A percentile compares a stretch with the other conserved stretches of the same genome.
These are phyloP conservation scores for Microcebus ravelobensis DNA, from an alignment of 2,113 vertebrate species.

Conservation along the genomic window DNA sequence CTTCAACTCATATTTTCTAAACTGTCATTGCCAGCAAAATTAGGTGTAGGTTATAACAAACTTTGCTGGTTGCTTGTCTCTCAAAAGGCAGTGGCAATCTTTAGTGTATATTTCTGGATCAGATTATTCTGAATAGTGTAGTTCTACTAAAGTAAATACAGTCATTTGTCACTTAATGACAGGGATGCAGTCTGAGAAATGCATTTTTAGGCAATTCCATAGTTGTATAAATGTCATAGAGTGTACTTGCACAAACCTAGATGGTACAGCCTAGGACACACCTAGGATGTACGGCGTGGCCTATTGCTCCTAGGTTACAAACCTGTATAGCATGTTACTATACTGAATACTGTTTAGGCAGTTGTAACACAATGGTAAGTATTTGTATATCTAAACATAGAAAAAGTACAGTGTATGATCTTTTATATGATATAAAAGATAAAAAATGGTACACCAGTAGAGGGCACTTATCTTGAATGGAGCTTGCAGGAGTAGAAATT, in stretches of 20 bases:
- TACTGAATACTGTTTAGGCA: not conserved
- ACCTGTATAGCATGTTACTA: not conserved
- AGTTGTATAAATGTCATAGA: not conserved
- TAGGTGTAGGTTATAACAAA: not conserved
- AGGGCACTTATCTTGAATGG: not conserved
- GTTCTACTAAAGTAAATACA: not conserved
- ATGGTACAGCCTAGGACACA: not conserved
- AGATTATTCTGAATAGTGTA: not conserved
- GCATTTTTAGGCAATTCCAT: not conserved
- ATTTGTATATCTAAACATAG: not conserved
- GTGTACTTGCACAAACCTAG: not conserved
- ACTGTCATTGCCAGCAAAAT: not conserved
- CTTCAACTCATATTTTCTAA: slow-evolving; percentile 30
- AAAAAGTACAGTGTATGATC: not conserved
- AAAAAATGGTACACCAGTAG: not conserved
- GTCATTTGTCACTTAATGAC: not conserved
- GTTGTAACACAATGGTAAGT: not conserved
- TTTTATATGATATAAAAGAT: not conserved
- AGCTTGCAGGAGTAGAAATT: not conserved
- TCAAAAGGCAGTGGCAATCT: not conserved
- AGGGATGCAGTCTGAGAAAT: not conserved
- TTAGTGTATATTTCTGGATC: slow-evolving; percentile 11
- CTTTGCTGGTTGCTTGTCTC: not conserved
- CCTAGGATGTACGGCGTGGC: not conserved
- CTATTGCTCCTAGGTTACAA: not conserved